These are phyloP conservation scores for Scatophagus argus DNA, from an alignment of 2,113 vertebrate species.

Conservation along the genomic window DNA sequence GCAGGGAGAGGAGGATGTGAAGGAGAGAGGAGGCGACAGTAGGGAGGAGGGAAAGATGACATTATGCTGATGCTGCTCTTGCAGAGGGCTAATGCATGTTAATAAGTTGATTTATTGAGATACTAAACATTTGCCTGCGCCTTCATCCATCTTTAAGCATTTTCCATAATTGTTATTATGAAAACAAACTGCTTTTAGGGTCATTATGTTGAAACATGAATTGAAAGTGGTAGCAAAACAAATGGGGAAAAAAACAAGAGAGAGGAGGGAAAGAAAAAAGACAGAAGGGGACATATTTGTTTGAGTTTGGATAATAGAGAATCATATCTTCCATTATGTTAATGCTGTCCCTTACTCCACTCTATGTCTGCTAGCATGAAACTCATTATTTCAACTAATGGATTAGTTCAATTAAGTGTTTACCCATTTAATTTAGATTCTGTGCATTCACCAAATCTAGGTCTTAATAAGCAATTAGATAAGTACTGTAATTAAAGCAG, in stretches of 20 bases:
- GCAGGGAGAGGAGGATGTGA: background rate
- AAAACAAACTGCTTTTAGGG: conserved; percentile 61
- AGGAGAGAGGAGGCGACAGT: background rate
- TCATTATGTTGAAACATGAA: conserved; percentile 44
- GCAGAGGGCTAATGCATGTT: conserved; percentile 34
- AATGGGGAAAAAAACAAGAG: conserved; percentile 22
- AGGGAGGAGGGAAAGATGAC: conserved; percentile 30
- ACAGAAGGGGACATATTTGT: conserved; percentile 8
- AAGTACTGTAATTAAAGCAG: conserved; percentile 76
- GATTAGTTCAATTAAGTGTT: conserved; percentile 80
- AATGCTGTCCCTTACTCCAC: conserved; percentile 51
- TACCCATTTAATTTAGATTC: conserved; percentile 74
- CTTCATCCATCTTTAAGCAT: conserved; percentile 41
- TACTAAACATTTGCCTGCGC: conserved; percentile 21
- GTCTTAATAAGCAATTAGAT: conserved; percentile 78
- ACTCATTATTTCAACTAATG: conserved; percentile 76
- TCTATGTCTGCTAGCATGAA: conserved; percentile 56
- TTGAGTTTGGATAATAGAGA: conserved; percentile 64
- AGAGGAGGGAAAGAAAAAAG: background rate
- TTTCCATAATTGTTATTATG: conserved; percentile 56
- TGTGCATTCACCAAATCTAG: conserved; percentile 68
- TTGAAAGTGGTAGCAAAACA: conserved; percentile 33
- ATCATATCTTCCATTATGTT: conserved; percentile 69
- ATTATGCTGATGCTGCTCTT: conserved; percentile 31
- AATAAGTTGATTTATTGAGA: conserved; percentile 61